A percentile compares a stretch with the other conserved stretches of the same genome.
These are phyloP conservation scores for Epizoanthus stellaris DNA, from an alignment of 92 coral and sea anemone species.

Conservation along the genomic window DNA sequence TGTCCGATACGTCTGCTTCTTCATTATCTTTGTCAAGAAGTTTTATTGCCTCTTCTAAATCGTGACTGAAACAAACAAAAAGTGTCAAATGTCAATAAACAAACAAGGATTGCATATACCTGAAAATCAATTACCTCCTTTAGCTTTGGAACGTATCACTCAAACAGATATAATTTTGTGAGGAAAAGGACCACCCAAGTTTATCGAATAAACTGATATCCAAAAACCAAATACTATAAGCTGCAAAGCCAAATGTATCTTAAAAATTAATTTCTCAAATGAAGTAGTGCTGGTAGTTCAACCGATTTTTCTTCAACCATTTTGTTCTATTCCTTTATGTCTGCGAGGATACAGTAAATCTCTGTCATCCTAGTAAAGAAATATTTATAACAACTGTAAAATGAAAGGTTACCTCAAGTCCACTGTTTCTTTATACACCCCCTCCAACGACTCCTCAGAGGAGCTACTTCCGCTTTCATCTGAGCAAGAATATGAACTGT, in stretches of 20 bases:
- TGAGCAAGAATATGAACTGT: slow-evolving; percentile 20
- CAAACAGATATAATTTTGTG: too few species aligned
- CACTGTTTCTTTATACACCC: slow-evolving; percentile 15
- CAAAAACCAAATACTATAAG: slow-evolving; percentile 17
- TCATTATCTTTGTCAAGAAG: too few species aligned
- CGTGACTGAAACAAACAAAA: too few species aligned
- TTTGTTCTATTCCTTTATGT: neutral
- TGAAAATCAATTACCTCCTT: too few species aligned
- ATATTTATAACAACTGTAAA: slow-evolving; percentile 13
- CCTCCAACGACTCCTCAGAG: slow-evolving; percentile 29
- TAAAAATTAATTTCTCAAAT: neutral
- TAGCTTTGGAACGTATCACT: too few species aligned
- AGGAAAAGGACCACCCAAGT: too few species aligned
- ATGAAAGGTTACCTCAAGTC: slow-evolving; percentile 11
- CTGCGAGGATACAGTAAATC: slow-evolving; percentile 18
- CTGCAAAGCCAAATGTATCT: slow-evolving; percentile 22
- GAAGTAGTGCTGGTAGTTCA: slow-evolving; percentile 20
- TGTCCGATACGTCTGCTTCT: too few species aligned
- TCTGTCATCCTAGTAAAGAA: slow-evolving; percentile 15
- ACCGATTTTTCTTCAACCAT: slow-evolving; percentile 11
- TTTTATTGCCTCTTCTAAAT: too few species aligned
- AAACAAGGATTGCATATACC: too few species aligned
- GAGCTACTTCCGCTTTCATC: slow-evolving; percentile 18
- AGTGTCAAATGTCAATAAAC: too few species aligned
- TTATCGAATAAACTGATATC: too few species aligned